Base-by-base conservation (phyloP, 2,113 vertebrate species). In the Chaenocephalus aceratus region DNA sequence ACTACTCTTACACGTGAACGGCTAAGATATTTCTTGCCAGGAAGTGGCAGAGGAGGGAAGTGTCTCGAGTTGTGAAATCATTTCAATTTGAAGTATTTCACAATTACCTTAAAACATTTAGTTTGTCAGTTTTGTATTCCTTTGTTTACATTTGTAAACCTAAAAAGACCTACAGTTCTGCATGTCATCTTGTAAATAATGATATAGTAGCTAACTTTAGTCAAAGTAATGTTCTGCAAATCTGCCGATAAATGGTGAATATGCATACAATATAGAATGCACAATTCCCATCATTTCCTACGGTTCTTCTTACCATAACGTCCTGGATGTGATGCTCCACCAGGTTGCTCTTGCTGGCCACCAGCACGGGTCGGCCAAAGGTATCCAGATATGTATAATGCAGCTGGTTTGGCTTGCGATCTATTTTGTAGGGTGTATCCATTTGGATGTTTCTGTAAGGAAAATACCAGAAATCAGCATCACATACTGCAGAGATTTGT, bases 281-380 rank as follows among this genome's bases (percentile, higher is more conserved):
- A 41, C 36, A 41, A 30, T 51, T 11, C 0, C 18, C 6, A 7
- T 44, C 9, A n/a, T 49, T 68, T 72, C 62, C 44, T 56, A 36
- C 3, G 2, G 18, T 41, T 49, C 0, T 0, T 71, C 96, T 94
- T 86, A 99, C 98, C 96, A 99, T 98, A 0, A 99, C 94, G 86
- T 99, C 98, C 90, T 99, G 98, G 85, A 99, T 99, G 87, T 99
- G 98, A 91, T 99, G 97, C 83, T 99, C 98, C 74, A 99, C 98
- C 88, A 99, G 91, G 72, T 99, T 99, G 74, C 49, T 96, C 94
- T 99, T 99, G 44, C 96, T 96, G 63, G 97, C 98, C 3, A 98
- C 96, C 63, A 99, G 95, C 80, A 99, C 98, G 0, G 98, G 97
- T 10, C 98, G 96, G 61, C 98, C 98, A 30, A 99, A 99, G 0